Evolutionary conservation across 2,888 invertebrate species (phyloP), one percentile per base, ranked within the genome.

Genomic region (Megastigmus dorsalis): DNA sequence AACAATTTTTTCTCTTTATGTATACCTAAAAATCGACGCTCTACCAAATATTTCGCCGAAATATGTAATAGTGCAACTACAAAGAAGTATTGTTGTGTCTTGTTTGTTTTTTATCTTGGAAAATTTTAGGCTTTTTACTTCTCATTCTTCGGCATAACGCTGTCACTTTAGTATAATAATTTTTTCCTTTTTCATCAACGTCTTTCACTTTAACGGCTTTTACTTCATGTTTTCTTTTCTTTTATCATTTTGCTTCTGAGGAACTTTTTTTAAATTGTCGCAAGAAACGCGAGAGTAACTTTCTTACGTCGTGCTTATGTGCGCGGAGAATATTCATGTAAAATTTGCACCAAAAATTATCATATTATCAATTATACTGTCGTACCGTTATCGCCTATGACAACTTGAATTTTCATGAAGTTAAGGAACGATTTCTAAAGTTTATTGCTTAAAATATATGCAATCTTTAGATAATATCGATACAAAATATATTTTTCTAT

Each of bases 261-360:
- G 71, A 77, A 71, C 60, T 76, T 77, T 77, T 75, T 72, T 70
- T 62, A 72, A 70, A 63, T 75, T 62, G 41, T 74, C 71, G 74
- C 74, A 72, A 74, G 30, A 70, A 55, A 67, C 71, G 76, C 74
- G 74, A 74, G 76, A 77, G 74, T 74, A 74, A 77, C 76, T 77
- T 74, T 74, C 67, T 73, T 76, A 70, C 66, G 57, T 74, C 74
- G 76, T 77, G 74, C 76, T 71, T 38, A 41, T 45, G 23, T 62
- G 43, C 43, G 26, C 43, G 54, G 52, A 55, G 5, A 50, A 70
- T 70, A 66, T 66, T 23, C 33, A 33, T 72, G 52, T 41, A 36
- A 57, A 57, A 63, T 20, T 33, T 20, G 23, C 43, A 43, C 10
- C 4, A 36, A 60, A 63, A 67, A 52, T 52, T 15, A 15, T 23